These are phyloP conservation scores for Anastrepha ludens DNA, from an alignment of 1,140 invertebrate species.

Conservation along the genomic window DNA sequence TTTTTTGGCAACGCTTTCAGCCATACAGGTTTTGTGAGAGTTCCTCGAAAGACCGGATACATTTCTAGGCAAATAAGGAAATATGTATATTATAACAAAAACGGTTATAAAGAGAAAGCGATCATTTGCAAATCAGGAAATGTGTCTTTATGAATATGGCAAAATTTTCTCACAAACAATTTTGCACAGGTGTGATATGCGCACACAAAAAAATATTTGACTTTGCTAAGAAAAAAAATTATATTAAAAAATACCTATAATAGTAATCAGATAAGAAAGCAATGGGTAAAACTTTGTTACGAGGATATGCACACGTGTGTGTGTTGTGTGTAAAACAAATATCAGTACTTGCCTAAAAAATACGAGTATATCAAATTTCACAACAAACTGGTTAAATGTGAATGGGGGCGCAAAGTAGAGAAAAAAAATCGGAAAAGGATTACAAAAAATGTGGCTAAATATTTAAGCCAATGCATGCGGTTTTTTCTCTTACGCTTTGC, in stretches of 20 bases:
- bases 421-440: background rate
- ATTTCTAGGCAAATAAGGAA: constrained; percentile 10
- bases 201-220: no score
- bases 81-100: background rate
- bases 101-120: background rate
- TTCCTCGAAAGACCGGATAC: constrained; percentile 12
- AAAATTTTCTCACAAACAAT: constrained; percentile 10
- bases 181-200: constrained; percentile 18
- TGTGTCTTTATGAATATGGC: background rate
- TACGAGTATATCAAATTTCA: constrained; percentile 10
- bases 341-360: background rate
- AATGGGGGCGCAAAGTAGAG: background rate
- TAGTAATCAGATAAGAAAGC: background rate
- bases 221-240: background rate
- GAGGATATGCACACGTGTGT: no score
- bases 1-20: background rate
- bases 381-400: constrained; percentile 16
- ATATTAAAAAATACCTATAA: background rate
- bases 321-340: no score
- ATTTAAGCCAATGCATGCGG: constrained; percentile 54
- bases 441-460: constrained; percentile 23
- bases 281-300: no score
- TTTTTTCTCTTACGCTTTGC: constrained; percentile 55
- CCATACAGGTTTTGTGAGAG: background rate
- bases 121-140: constrained; percentile 27